Evolutionary conservation across 2,888 invertebrate genomes (phyloP).

Genomic region (Dorcus parallelipipedus): DNA sequence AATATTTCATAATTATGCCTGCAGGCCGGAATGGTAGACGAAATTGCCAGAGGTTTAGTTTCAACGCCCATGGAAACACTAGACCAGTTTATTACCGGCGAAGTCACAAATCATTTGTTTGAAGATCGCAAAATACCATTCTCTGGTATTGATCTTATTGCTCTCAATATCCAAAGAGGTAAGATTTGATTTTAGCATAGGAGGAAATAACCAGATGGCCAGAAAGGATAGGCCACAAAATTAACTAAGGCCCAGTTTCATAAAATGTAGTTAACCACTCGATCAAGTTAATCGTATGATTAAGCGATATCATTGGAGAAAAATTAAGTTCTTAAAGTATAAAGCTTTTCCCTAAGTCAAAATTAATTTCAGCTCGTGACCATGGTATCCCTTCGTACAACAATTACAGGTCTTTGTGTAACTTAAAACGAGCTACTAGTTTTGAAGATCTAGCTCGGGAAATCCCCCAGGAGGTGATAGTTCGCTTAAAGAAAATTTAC

Average conservation of each 20-base stretch:
- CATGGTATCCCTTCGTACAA: conserved; percentile 88
- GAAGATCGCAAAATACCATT: conserved; percentile 86
- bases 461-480: conserved; percentile 80
- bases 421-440: conserved; percentile 75
- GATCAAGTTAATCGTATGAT: too few relatives aligned
- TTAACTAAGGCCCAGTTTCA: too few relatives aligned
- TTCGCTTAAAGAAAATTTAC: conserved; percentile 75
- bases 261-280: too few relatives aligned
- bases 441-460: conserved; percentile 87
- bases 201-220: too few relatives aligned
- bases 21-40: conserved; percentile 76
- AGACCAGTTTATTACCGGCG: conserved; percentile 91
- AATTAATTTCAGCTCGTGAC: conserved; percentile 61
- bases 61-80: conserved; percentile 90
- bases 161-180: conserved; percentile 81
- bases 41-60: conserved; percentile 78
- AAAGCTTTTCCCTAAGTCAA: neutral
- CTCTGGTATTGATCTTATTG: conserved; percentile 89
- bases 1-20: conserved; percentile 27
- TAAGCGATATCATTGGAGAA: too few relatives aligned
- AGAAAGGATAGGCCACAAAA: too few relatives aligned
- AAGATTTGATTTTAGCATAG: conserved; percentile 13
- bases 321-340: too few relatives aligned
- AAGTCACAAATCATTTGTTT: conserved; percentile 92
- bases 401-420: conserved; percentile 86